Evolutionary conservation across 2,797 vertebrate species (phyloP), one percentile per base, ranked within the genome.

Genomic region (Peromyscus melanophrys): DNA sequence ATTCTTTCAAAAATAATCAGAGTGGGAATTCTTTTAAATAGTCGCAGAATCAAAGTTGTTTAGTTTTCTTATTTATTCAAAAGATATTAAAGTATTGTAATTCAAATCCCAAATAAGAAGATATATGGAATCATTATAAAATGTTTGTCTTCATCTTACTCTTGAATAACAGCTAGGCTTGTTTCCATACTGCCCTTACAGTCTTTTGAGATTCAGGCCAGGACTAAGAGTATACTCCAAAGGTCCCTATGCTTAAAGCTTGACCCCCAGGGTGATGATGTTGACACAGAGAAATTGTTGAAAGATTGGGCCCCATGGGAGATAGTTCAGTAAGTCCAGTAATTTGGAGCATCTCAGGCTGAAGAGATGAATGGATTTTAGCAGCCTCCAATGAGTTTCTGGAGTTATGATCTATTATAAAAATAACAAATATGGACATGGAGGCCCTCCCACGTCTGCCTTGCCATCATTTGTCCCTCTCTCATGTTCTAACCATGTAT

Each of bases 31-130:
- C 17, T 55, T 80, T 63, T 57, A 76, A 89, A 75, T 52, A 76
- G 10, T 88, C 46, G 14, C 92, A 71, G 4, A 11, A 40, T 19
- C 25, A 63, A 8, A 90, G 3, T 11, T 31, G 23, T 52, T 57
- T 76, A 59, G 14, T 94, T 83, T 95, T 80, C 4, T 40, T 57
- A 71, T 80, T 93, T 84, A 67, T 21, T 89, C 21, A 83, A 86
- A 81, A 89, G 29, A 63, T 34, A 17, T 81, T 83, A 81, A 90
- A 59, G 57, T 1, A 76, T 2, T 40, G 1, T 4, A 46, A 34
- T n/a, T 59, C 65, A 57, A 80, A 80, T 85, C 7, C 31, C 55
- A 81, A 94, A 31, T 81, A 27, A 83, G 14, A 40, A 85, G 7
- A 46, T n/a, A 61, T 25, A 16, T 16, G 11, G 27, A 94, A 31